Percentiles rank a stretch among this genome's conserved stretches.
Evolutionary conservation across 2,797 vertebrate species (phyloP).

Genomic region (Okamejei kenojei): DNA sequence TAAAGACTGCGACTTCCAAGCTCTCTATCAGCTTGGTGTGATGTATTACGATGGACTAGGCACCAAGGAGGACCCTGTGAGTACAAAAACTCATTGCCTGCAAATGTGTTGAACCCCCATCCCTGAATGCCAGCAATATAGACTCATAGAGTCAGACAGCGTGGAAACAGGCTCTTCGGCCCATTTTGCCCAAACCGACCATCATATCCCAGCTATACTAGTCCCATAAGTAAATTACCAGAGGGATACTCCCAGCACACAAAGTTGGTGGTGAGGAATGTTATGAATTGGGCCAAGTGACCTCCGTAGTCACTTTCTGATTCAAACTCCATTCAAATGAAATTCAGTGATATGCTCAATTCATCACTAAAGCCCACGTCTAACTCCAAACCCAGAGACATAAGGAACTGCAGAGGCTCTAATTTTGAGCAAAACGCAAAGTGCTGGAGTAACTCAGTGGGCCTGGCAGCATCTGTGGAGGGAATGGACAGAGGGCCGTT

Average conservation of each 20-base stretch:
- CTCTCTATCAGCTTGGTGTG: slow-evolving; percentile 67
- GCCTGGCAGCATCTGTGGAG: too few species aligned
- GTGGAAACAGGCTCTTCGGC: too few species aligned
- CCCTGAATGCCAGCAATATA: neutral
- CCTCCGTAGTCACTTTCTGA: neutral
- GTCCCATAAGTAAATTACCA: neutral
- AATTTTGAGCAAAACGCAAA: too few species aligned
- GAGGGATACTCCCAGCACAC: neutral
- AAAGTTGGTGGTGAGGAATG: neutral
- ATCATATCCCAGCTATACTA: too few species aligned
- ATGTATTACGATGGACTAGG: slow-evolving; percentile 71
- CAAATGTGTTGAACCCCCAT: neutral
- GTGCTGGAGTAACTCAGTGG: too few species aligned
- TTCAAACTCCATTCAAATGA: neutral
- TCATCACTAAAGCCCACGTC: neutral
- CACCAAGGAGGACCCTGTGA: slow-evolving; percentile 55
- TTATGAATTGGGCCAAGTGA: neutral
- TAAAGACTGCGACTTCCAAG: slow-evolving; percentile 61
- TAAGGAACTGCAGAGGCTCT: too few species aligned
- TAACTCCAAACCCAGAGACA: neutral
- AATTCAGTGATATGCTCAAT: neutral
- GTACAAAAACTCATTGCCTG: slow-evolving; percentile 43
- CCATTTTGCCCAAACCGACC: too few species aligned
- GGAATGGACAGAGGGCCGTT: too few species aligned
- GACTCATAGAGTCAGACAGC: too few species aligned